Percentiles rank a stretch among this genome's conserved stretches.
Evolutionary conservation across 2,113 vertebrate genomes (phyloP).

Genomic region (Ageneiosus marmoratus): DNA sequence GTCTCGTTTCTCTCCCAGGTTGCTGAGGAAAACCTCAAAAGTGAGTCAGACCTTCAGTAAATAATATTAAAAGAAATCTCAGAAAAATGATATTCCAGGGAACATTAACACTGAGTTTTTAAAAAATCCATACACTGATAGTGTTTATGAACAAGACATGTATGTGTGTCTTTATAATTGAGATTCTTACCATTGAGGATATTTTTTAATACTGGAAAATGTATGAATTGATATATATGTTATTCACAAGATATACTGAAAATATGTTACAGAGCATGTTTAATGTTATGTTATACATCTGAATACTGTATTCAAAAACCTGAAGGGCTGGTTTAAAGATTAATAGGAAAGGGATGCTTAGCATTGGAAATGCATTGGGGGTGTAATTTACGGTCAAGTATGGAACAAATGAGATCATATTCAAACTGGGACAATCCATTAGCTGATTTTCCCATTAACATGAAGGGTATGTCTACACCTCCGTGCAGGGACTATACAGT

Average conservation of each 20-base stretch:
- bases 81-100: too few species aligned
- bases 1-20: conserved; percentile 29
- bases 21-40: conserved; percentile 23
- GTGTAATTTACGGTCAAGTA: conserved; percentile 57
- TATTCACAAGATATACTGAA: background rate
- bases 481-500: conserved; percentile 67
- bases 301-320: background rate
- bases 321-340: background rate
- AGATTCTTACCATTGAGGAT: background rate
- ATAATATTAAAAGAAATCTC: background rate
- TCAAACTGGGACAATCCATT: conserved; percentile 62
- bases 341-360: background rate
- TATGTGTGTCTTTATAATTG: background rate
- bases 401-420: conserved; percentile 71
- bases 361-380: background rate
- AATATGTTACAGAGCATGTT: background rate
- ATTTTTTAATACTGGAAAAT: background rate
- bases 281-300: background rate
- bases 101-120: too few species aligned
- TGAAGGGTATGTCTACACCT: conserved; percentile 61
- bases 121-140: background rate
- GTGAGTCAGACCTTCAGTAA: conserved; percentile 17
- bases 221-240: background rate
- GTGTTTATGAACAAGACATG: background rate
- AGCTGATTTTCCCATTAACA: conserved; percentile 61